Base-by-base conservation (phyloP, 2,797 vertebrate genomes). In the Myripristis murdjan region DNA sequence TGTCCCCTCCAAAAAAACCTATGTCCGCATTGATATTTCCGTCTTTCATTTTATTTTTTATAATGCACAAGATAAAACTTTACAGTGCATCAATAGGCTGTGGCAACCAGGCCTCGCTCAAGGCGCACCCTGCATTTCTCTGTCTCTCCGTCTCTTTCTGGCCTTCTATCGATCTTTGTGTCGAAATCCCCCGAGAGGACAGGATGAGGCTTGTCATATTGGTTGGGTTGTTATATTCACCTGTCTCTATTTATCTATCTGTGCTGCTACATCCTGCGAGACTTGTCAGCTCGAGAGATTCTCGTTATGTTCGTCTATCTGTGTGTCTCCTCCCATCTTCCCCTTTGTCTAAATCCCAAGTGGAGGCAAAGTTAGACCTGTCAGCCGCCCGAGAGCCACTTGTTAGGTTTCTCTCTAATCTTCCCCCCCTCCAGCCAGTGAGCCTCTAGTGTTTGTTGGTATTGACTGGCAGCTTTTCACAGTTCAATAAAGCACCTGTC, bases 351-450 rank as follows among this genome's bases (percentile, higher is more conserved):
- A 76, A 78, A 84, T 77, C 82, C 67, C 64, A 47, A 18, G 60
- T 51, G 73, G 31, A 39, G 70, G 51, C 79, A 74, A 71, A 69
- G 69, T 56, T 46, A 33, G 79, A 81, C 75, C 70, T 82, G 81
- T 85, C 73, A 68, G 75, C 65, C 64, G 66, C 74, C 74, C 70
- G 60, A 76, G 66, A 81, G 73, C 76, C 60, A 79, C 73, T 88
- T 82, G 78, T 88, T 83, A 86, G 67, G 70, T 67, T 70, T 66
- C 59, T 28, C 63, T 85, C 79, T 84, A 85, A 87, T 89, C 87
- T 82, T n/a, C n/a, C 16, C 55, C 41, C 58, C 60, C 70, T 83
- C 62, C 54, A 84, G 64, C 69, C 73, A 52, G 66, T 48, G 26
- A 77, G 64, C 61, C 64, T 44, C 28, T 61, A 64, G 73, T 79